Evolutionary conservation across 2,888 invertebrate genomes (phyloP).

Genomic region (Caenorhabditis sulstoni): DNA sequence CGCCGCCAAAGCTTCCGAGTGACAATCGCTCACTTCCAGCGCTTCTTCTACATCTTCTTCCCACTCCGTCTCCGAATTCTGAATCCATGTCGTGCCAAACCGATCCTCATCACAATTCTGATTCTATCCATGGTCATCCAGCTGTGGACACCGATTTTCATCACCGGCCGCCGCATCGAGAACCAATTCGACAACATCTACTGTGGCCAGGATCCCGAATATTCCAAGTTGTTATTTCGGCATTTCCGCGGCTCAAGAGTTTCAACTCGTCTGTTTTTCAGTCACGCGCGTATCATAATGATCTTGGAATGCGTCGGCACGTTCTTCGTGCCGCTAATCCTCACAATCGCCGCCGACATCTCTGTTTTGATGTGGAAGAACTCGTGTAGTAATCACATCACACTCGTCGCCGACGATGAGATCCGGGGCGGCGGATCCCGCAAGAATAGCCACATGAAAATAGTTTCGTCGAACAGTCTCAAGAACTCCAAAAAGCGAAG

Average conservation of each 20-base stretch:
- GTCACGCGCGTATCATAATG: constrained; percentile 44
- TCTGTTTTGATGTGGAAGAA: constrained; percentile 62
- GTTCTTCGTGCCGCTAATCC: constrained; percentile 64
- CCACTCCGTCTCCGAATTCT: constrained; percentile 32
- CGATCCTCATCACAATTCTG: constrained; percentile 21
- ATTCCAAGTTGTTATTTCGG: constrained; percentile 12
- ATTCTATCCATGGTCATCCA: constrained; percentile 53
- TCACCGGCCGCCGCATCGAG: constrained; percentile 49
- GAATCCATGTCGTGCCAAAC: constrained; percentile 11
- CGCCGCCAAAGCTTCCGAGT: no score
- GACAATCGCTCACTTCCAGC: constrained; percentile 9
- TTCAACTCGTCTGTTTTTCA: constrained; percentile 40
- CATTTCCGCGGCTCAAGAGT: no score
- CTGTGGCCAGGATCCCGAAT: constrained; percentile 58
- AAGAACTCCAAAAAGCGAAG: constrained; percentile 46
- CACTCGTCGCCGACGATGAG: constrained; percentile 46
- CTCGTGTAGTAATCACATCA: constrained; percentile 35
- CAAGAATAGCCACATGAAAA: constrained; percentile 52
- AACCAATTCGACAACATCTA: constrained; percentile 49
- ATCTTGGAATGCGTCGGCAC: constrained; percentile 59
- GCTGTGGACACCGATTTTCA: constrained; percentile 65
- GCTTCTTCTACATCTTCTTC: constrained; percentile 50
- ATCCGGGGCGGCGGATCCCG: constrained; percentile 28
- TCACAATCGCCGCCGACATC: constrained; percentile 66
- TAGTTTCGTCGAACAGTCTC: constrained; percentile 59